Base-by-base conservation (phyloP, 2,113 vertebrate species). In the Nematolebias whitei region DNA sequence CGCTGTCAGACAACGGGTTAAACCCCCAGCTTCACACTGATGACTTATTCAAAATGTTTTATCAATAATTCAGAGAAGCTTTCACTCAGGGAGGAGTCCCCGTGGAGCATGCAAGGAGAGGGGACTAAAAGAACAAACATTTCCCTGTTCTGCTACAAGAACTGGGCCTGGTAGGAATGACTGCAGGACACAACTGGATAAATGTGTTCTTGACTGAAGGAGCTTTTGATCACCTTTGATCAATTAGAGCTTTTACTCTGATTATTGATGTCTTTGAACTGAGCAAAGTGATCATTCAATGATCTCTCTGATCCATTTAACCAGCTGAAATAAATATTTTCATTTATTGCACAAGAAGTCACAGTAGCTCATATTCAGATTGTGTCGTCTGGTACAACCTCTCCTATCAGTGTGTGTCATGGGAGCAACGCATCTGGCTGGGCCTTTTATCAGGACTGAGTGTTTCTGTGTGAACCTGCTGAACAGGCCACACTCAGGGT, bases 51-150 rank as follows among this genome's bases (percentile, higher is more conserved):
- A 91, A 81, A 73, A 71, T 20, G 20, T 40, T 26, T 84, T 65
- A 88, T 93, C 88, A 89, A 92, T 92, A 86, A 89, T 93, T 91
- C 60, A 92, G 50, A 26, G 22, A 77, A 74, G 76, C 81, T 85
- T 89, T 88, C 80, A 68, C 83, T 85, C 16, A 61, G 70, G 71
- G 83, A 82, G 60, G 61, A 69, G 80, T 76, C 74, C 71, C 83
- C 72, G 72, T 69, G 73, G 87, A 88, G 70, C 19, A 32, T 52
- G 63, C 52, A 57, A 58, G 59, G 57, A 79, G 67, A 75, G 39
- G 71, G 74, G 52, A 71, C 55, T 52, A 52, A 59, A 53, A 55
- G 70, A 65, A 65, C 58, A 76, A 53, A 64, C n/a, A n/a, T n/a
- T 29, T 64, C 49, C 54, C 73, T 54, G 53, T 41, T 79, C 75